These are phyloP conservation scores for Drepana falcataria DNA, from an alignment of 2,888 invertebrate genomes.

Conservation along the genomic window DNA sequence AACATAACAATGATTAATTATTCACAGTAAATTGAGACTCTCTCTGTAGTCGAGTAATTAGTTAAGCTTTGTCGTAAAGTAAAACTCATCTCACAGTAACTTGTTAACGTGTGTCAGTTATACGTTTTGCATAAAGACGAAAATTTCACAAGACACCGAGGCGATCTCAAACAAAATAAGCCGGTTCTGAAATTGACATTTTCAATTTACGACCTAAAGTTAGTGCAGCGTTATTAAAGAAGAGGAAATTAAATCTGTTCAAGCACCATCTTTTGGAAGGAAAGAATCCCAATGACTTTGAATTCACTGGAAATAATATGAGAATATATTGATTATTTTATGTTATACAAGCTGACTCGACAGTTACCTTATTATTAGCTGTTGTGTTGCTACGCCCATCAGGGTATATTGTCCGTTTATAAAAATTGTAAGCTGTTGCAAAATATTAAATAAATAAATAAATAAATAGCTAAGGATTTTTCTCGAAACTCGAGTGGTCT, in stretches of 20 bases:
- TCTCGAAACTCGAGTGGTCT: too few species aligned
- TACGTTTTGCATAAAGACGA: neutral
- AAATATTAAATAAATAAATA: too few species aligned
- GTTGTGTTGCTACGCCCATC: too few species aligned
- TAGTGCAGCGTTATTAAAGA: conserved; percentile 15
- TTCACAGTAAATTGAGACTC: too few species aligned
- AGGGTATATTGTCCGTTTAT: too few species aligned
- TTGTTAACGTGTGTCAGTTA: neutral
- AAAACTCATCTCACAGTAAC: neutral
- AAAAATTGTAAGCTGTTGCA: too few species aligned
- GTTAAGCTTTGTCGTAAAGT: neutral
- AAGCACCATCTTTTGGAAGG: conserved; percentile 15
- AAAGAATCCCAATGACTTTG: conserved; percentile 34
- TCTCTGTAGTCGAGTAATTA: too few species aligned
- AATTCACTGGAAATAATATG: conserved; percentile 17
- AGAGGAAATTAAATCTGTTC: conserved; percentile 37
- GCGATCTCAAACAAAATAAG: neutral
- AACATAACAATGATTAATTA: too few species aligned
- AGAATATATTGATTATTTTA: neutral
- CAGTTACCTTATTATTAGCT: too few species aligned
- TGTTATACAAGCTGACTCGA: too few species aligned
- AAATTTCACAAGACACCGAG: neutral
- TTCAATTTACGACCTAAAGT: conserved; percentile 18
- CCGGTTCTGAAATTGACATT: conserved; percentile 16
- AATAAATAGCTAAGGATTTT: too few species aligned